phyloP scores from a whole-genome alignment of 2,797 vertebrate species.

The Sebastiscus albofasciatus region DNA sequence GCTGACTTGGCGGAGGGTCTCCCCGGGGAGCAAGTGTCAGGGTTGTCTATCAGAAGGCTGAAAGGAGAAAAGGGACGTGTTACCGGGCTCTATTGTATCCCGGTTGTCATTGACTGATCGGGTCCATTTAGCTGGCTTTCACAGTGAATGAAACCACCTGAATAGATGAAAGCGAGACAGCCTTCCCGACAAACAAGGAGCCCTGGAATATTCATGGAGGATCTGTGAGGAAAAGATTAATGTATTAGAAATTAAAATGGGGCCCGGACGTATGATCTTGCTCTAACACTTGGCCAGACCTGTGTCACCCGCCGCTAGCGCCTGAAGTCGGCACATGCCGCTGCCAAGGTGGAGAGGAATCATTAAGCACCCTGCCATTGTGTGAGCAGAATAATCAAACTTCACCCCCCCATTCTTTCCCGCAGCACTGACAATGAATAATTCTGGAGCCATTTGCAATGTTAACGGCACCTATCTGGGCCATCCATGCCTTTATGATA shows the following conservation, averaged over 20 bases:
- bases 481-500: conserved; percentile 99
- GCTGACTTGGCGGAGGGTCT: conserved; percentile 75
- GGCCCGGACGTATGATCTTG: conserved; percentile 98
- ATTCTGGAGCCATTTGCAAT: conserved; percentile 99
- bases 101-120: conserved; percentile 98
- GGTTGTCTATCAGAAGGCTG: conserved; percentile 95
- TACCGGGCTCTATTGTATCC: conserved; percentile 92
- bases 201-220: conserved; percentile 99
- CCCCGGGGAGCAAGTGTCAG: conserved; percentile 94
- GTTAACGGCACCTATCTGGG: conserved; percentile 99
- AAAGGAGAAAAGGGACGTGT: conserved; percentile 92
- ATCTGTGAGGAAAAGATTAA: conserved; percentile 99
- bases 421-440: conserved; percentile 98
- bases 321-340: conserved; percentile 94
- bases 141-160: conserved; percentile 98
- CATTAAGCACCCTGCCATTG: conserved; percentile 99
- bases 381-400: conserved; percentile 99
- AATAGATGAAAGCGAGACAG: conserved; percentile 99
- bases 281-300: conserved; percentile 99
- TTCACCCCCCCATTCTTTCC: conserved; percentile 89
- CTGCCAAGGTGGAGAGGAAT: conserved; percentile 98
- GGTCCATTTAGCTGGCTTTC: conserved; percentile 95
- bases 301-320: conserved; percentile 94
- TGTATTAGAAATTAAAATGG: conserved; percentile 99
- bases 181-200: conserved; percentile 96